phyloP scores from a whole-genome alignment of 2,888 invertebrate species.

The Drosophila peninsularis region DNA sequence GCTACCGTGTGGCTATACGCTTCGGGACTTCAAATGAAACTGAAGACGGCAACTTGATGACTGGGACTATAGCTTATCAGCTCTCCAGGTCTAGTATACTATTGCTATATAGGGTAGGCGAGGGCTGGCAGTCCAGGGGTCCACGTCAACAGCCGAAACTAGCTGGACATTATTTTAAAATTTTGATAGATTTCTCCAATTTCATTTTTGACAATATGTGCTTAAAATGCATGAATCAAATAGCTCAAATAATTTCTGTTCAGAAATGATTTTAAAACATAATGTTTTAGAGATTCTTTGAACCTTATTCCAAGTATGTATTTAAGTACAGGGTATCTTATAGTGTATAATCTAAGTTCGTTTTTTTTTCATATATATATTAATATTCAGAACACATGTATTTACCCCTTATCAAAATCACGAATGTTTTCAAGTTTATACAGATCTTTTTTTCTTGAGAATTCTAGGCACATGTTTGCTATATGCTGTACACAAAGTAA shows the following conservation, averaged over 20 bases:
- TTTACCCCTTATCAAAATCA: conserved; percentile 11
- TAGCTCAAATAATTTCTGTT: too few relatives aligned
- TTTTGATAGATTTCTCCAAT: neutral
- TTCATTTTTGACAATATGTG: neutral
- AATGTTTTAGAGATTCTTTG: too few relatives aligned
- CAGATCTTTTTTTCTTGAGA: neutral
- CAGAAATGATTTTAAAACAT: too few relatives aligned
- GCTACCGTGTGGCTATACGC: conserved; percentile 17
- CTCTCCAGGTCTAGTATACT: neutral
- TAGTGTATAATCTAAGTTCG: conserved; percentile 1
- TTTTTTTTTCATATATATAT: neutral
- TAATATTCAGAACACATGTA: conserved; percentile 1
- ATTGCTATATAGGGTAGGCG: neutral
- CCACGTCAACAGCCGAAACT: neutral
- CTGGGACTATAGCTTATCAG: conserved; percentile 30
- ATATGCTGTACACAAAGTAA: neutral
- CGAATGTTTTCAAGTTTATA: conserved; percentile 3
- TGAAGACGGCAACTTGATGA: conserved; percentile 23
- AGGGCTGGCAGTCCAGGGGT: too few relatives aligned
- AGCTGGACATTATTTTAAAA: neutral
- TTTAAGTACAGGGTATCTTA: neutral
- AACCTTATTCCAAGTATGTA: too few relatives aligned
- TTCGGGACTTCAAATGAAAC: conserved; percentile 40
- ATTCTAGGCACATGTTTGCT: neutral
- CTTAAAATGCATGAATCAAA: too few relatives aligned